Evolutionary conservation across 2,797 vertebrate species (phyloP), one percentile per base, ranked within the genome.

Genomic region (Austrolebias charrua): DNA sequence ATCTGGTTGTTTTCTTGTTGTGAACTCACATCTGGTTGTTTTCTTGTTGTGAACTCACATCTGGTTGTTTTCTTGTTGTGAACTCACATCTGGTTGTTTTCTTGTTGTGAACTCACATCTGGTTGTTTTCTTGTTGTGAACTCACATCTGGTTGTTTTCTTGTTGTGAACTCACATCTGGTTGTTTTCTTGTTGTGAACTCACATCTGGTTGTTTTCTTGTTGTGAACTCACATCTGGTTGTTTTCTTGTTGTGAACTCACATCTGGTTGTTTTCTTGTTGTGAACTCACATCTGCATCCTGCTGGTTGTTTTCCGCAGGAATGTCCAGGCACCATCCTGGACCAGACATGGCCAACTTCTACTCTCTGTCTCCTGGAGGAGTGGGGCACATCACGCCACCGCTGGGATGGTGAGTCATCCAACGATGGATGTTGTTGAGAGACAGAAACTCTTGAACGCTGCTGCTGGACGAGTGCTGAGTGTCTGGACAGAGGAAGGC

Each of bases 371-470:
- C 96, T 85, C 96, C 96, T 15, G 95, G 96, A 60, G 95, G 94
- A 69, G 95, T 98, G 40, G 97, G 98, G 67, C 98, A 98, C 92
- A 96, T 98, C 88, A 98, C 97, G 55, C 97, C 98, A 73, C 96
- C 96, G 57, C 92, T 99, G 76, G 96, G 97, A 93, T 99, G 98
- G 98, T 99, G 93, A 96, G 95, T 94, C 67, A 55, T 57, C 60
- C 9, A 57, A 66, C 58, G 40, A 60, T 60, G 43, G 52, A 48
- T 0, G 12, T 12, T 15, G n/a, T 44, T 33, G 61, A 65, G 55
- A 28, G 63, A 45, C 62, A 49, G 52, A 65, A 54, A 43, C 58
- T 3, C 0, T 43, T 29, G 46, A 69, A 46, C 57, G 15, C 48
- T 46, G 58, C 62, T 45, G 38, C 68, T 75, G 62, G 42, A 15